phyloP scores from a whole-genome alignment of 2,113 vertebrate species.

The Coryphaenoides rupestris region DNA sequence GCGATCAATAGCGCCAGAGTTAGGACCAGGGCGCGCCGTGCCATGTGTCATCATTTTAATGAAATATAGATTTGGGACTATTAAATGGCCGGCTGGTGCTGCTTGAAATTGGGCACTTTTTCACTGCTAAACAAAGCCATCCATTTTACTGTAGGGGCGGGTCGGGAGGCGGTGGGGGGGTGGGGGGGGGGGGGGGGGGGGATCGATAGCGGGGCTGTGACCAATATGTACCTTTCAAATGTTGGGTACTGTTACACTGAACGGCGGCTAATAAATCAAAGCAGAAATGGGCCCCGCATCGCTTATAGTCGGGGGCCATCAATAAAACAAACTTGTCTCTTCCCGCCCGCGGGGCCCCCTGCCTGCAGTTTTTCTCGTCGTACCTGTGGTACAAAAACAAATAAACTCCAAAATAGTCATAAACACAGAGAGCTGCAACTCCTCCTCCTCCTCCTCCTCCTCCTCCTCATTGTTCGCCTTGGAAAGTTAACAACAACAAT shows the following conservation, averaged over 20 bases:
- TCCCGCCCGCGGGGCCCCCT: constrained; percentile 23
- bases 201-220: constrained; percentile 77
- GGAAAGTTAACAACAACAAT: no score
- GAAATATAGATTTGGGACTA: constrained; percentile 92
- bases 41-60: constrained; percentile 91
- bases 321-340: constrained; percentile 15
- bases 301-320: constrained; percentile 42
- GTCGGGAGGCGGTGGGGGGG: no score
- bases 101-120: constrained; percentile 80
- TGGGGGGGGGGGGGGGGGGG: constrained; percentile 20
- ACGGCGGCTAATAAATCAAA: constrained; percentile 72
- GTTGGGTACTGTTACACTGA: constrained; percentile 70
- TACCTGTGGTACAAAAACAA: constrained; percentile 10
- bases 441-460: not conserved
- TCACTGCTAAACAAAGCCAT: constrained; percentile 88
- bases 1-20: constrained; percentile 84
- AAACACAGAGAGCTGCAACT: not conserved
- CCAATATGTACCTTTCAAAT: constrained; percentile 74
- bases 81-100: constrained; percentile 80
- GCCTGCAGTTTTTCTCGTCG: constrained; percentile 17
- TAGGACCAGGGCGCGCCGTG: constrained; percentile 70
- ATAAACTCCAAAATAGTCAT: not conserved
- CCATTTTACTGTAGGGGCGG: constrained; percentile 78
- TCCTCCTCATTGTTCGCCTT: not conserved
- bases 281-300: constrained; percentile 34